Percentiles rank a stretch among this genome's conserved stretches.
phyloP scores from a whole-genome alignment of 2,888 invertebrate genomes.

The Drosophila affinis region DNA sequence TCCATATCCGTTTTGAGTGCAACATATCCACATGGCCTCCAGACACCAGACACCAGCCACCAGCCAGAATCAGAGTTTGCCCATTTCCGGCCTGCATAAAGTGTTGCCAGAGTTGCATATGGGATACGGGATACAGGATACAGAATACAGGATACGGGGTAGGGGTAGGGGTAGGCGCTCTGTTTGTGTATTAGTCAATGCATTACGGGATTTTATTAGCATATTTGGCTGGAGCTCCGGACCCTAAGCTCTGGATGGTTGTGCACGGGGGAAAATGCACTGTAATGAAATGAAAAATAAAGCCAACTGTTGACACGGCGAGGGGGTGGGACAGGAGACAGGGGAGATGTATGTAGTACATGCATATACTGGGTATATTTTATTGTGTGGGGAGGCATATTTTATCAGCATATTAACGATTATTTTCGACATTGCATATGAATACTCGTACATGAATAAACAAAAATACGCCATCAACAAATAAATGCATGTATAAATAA shows the following conservation, averaged over 20 bases:
- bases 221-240: conserved; percentile 12
- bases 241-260: neutral
- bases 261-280: conserved; percentile 9
- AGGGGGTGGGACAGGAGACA: neutral
- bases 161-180: neutral
- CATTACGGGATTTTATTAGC: conserved; percentile 50
- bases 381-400: conserved; percentile 35
- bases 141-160: too few relatives aligned
- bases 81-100: conserved; percentile 23
- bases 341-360: neutral
- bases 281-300: conserved; percentile 52
- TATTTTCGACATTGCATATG: conserved; percentile 76
- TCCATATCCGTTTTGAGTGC: too few relatives aligned
- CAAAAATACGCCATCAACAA: conserved; percentile 72
- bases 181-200: conserved; percentile 43
- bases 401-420: conserved; percentile 76
- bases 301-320: conserved; percentile 48
- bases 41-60: neutral
- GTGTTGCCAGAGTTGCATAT: conserved; percentile 44
- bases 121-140: too few relatives aligned
- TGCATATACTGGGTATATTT: neutral
- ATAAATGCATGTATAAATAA: conserved; percentile 70
- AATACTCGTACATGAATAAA: conserved; percentile 69
- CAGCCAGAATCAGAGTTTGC: conserved; percentile 2
- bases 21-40: neutral